Base-by-base conservation (phyloP, 37 sponge, comb jelly and placozoan genomes). In the Hormiphora californensis region DNA sequence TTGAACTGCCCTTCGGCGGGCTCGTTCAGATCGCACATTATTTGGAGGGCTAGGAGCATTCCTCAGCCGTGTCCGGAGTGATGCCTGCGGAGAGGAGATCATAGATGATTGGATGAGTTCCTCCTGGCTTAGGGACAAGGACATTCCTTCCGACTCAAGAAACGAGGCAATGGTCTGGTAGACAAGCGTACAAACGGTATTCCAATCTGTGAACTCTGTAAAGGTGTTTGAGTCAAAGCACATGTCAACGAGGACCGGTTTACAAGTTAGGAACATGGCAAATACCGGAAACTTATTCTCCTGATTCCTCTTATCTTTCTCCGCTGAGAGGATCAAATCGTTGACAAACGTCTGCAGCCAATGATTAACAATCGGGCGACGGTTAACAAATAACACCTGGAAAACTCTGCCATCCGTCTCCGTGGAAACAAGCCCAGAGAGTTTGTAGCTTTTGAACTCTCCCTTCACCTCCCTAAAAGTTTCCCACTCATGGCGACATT, bases 241-340 rank as follows among this genome's bases (percentile, higher is more conserved):
- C 81, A 73, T 73, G 27, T 73, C 81, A n/a, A 73, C 81, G 8
- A 43, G 21, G 12, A 73, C 38, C 4, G 81, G 81, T 40, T 73
- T 73, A 39, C 81, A 73, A 73, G 81, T 11, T 8, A 73, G 40
- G 7, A 33, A 40, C n/a, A 73, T n/a, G 27, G 43, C 28, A 46
- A 73, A 73, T 28, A 73, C 81, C 8, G 81, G 81, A 73, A 73
- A 73, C 3, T 28, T 32, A 40, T 73, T 73, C 35, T 73, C 81
- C 25, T 73, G 81, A 21, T 73, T 73, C 22, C 38, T 73, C 81
- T 40, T 73, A 41, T 73, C 81, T 43, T 4, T n/a, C n/a, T 43
- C 27, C 1, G 44, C 46, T 4, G 81, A 73, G 23, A 36, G 35
- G 0, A 73, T 22, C 9, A 73, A 19, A 4, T 73, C 81, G 43